Evolutionary conservation across 1,140 invertebrate species (phyloP).

Genomic region (Cydia fagiglandana): DNA sequence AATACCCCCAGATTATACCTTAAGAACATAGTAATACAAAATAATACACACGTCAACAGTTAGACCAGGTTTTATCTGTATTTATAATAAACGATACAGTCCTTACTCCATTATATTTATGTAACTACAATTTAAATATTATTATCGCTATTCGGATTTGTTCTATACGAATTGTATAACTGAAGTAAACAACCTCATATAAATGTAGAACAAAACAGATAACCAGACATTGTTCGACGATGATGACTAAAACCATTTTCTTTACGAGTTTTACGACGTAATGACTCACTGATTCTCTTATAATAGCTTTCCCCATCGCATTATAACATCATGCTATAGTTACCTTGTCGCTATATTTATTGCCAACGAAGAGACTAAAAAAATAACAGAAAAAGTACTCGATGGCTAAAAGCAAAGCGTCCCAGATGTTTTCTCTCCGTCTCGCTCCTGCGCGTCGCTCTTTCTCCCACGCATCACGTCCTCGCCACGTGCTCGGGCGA

Average conservation of each 20-base stretch:
- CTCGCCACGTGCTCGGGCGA: slow-evolving; percentile 46
- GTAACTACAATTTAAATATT: too few relatives aligned
- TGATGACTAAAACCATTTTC: slow-evolving; percentile 22
- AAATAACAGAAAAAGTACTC: background rate
- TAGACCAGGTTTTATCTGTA: too few relatives aligned
- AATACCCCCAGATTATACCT: too few relatives aligned
- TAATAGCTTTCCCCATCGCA: slow-evolving; percentile 18
- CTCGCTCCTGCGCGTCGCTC: slow-evolving; percentile 43
- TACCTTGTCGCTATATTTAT: background rate
- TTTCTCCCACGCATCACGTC: slow-evolving; percentile 54
- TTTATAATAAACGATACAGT: too few relatives aligned
- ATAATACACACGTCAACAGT: too few relatives aligned
- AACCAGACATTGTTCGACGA: slow-evolving; percentile 6
- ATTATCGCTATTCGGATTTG: background rate
- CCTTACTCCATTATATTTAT: too few relatives aligned
- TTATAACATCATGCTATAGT: background rate
- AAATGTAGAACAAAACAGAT: slow-evolving; percentile 23
- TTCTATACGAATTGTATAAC: background rate
- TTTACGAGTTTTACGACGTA: background rate
- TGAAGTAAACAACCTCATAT: background rate
- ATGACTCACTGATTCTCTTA: slow-evolving; percentile 6
- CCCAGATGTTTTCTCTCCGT: slow-evolving; percentile 62
- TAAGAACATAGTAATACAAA: too few relatives aligned
- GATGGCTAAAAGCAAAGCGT: slow-evolving; percentile 14
- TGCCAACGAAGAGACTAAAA: slow-evolving; percentile 9